Evolutionary conservation across 2,113 vertebrate species (phyloP).

Genomic region (Mustelus asterias): DNA sequence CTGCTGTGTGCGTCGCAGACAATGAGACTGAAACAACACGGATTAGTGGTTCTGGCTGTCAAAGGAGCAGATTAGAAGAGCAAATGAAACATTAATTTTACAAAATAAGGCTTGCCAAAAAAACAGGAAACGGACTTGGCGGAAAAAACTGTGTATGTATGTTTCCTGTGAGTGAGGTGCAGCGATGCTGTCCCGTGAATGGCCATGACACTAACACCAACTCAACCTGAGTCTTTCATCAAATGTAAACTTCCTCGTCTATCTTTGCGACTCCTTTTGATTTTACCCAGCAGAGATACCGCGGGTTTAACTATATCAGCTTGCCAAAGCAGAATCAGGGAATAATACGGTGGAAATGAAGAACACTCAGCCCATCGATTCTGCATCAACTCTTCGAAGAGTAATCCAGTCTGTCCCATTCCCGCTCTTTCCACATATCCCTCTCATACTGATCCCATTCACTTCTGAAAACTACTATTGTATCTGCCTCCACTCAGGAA

Average conservation of each 20-base stretch:
- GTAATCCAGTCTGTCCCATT: background rate
- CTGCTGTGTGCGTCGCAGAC: background rate
- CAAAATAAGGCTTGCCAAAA: background rate
- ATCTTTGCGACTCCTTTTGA: background rate
- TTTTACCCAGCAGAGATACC: background rate
- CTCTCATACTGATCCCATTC: background rate
- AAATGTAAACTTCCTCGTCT: background rate
- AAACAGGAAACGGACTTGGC: background rate
- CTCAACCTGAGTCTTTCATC: background rate
- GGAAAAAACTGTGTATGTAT: background rate
- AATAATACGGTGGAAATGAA: background rate
- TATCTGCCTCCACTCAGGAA: background rate
- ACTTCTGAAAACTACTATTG: background rate
- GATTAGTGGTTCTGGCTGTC: background rate
- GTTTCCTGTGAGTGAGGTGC: background rate
- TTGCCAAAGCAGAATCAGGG: background rate
- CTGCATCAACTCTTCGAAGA: background rate
- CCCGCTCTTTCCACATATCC: background rate
- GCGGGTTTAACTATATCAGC: background rate
- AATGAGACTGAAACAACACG: conserved; percentile 9
- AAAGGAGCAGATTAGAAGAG: background rate
- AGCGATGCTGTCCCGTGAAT: background rate
- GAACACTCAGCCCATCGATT: background rate
- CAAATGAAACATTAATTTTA: background rate
- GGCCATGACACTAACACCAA: background rate